Conservation (phyloP, 2,888 invertebrate genomes). For the Euclidia mi region DNA sequence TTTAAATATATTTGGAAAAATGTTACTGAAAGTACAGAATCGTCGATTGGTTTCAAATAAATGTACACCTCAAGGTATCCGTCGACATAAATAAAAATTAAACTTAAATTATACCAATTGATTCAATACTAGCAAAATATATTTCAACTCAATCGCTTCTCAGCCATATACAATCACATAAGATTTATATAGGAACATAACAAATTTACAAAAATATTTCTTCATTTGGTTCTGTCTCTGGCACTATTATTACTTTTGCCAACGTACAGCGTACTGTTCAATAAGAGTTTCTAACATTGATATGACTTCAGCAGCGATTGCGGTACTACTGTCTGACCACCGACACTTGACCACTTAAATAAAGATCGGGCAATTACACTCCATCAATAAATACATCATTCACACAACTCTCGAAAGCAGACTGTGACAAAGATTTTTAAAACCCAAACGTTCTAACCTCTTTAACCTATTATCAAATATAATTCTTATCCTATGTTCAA, state of each 20-base stretch:
- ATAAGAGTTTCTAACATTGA: conserved; percentile 39
- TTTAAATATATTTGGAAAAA: conserved; percentile 25
- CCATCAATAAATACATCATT: no score
- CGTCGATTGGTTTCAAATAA: conserved; percentile 26
- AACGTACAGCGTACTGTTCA: conserved; percentile 39
- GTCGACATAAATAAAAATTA: conserved; percentile 32
- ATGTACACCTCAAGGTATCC: conserved; percentile 15
- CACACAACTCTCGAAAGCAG: no score
- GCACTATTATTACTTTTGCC: conserved; percentile 52
- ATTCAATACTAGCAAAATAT: conserved; percentile 54
- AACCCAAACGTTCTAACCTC: no score
- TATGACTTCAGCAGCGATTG: conserved; percentile 45
- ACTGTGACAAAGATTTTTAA: no score
- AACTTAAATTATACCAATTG: conserved; percentile 55
- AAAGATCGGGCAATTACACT: no score
- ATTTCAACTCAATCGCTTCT: conserved; percentile 50
- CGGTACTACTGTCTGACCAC: conserved; percentile 18
- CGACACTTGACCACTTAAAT: conserved; percentile 9
- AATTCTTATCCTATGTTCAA: no score
- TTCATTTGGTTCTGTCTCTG: conserved; percentile 76
- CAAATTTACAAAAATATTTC: conserved; percentile 76
- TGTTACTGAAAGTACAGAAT: conserved; percentile 27
- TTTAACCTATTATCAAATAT: no score
- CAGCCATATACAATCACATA: conserved; percentile 59
- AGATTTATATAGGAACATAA: conserved; percentile 76